Evolutionary conservation across 2,888 invertebrate genomes (phyloP), one percentile per base, ranked within the genome.

Genomic region (Drosophila greeni): DNA sequence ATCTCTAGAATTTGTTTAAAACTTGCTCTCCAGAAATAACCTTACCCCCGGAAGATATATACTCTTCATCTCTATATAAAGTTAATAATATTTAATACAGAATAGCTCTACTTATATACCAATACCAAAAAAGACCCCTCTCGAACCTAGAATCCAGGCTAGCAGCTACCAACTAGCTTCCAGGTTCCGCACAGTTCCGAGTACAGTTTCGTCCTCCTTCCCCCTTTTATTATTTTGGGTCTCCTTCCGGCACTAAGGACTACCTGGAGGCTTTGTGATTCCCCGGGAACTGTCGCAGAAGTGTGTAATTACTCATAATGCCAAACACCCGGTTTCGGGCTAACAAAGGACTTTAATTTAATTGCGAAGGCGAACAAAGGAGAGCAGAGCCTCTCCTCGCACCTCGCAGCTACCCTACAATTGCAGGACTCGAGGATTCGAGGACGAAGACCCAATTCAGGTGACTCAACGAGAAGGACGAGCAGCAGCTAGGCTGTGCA

Each of bases 361-460:
- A 75, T 76, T 76, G 66, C 48, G 52, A 26, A 9, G 11, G 40
- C n/a, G n/a, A 68, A 78, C 77, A 78, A 80, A 74, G 57, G n/a
- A n/a, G n/a, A n/a, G n/a, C n/a, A n/a, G n/a, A n/a, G n/a, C n/a
- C n/a, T n/a, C n/a, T n/a, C n/a, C n/a, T n/a, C n/a, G n/a, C n/a
- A n/a, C n/a, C 20, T 40, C 20, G 3, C 20, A 12, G 12, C 37
- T 9, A 11, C 9, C 11, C 18, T 11, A 12, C 40, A 23, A 23
- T 40, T 40, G 23, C 40, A 40, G 40, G 40, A 40, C 40, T n/a
- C 39, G 14, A 40, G 40, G 40, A 42, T 9, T 23, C n/a, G 11
- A 11, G 18, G 18, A 37, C 37, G 12, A 48, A 40, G 37, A 26
- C 43, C 37, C 64, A 43, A 53, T 54, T 34, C 53, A 49, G 45